Evolutionary conservation across 2,888 invertebrate genomes (phyloP).

Genomic region (Harpalus rufipes): DNA sequence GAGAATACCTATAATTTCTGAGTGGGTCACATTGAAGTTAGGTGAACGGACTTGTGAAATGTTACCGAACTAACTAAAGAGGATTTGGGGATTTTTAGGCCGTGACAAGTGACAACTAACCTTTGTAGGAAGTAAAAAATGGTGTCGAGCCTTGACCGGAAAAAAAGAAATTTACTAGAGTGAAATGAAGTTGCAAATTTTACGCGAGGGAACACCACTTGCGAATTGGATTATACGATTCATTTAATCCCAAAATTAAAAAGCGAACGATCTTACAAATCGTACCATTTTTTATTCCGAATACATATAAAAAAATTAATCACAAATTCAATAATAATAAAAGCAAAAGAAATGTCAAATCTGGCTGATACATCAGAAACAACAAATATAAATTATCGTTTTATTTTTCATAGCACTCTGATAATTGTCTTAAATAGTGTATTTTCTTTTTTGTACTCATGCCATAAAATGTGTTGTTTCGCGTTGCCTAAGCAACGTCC

Average conservation of each 20-base stretch:
- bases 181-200: constrained; percentile 19
- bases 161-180: constrained; percentile 14
- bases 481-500: too few relatives aligned
- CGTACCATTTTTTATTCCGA: too few relatives aligned
- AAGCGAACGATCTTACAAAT: too few relatives aligned
- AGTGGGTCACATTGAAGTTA: neutral
- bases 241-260: neutral
- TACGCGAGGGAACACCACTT: neutral
- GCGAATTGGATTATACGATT: neutral
- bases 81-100: constrained; percentile 48
- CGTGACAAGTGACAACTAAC: constrained; percentile 39
- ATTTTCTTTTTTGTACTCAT: too few relatives aligned
- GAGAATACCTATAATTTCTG: neutral
- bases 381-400: too few relatives aligned
- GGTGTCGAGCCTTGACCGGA: constrained; percentile 44
- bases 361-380: too few relatives aligned
- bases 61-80: constrained; percentile 40
- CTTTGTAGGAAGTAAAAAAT: constrained; percentile 40
- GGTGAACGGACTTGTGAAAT: constrained; percentile 11
- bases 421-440: too few relatives aligned
- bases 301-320: too few relatives aligned
- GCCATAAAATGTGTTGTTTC: too few relatives aligned
- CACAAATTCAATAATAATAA: too few relatives aligned
- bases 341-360: too few relatives aligned
- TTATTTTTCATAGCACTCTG: too few relatives aligned